Base-by-base conservation (phyloP, 1,140 invertebrate genomes). In the Cyclargus thomasi region DNA sequence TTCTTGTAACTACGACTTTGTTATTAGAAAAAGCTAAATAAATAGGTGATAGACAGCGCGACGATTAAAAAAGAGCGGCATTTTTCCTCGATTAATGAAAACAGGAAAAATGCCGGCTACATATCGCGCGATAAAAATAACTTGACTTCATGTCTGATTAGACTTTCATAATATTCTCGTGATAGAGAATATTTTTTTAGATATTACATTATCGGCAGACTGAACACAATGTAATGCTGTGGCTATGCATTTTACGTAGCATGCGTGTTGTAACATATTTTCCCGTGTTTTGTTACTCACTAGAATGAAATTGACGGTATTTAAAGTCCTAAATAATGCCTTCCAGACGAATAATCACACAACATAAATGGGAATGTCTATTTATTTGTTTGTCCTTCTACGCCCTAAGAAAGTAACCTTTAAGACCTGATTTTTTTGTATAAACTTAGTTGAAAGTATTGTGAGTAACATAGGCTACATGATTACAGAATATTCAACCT, bases 111-210 rank as follows among this genome's bases (percentile, higher is more conserved):
- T 16, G 39, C 39, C 1, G 11, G 39, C 29, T 8, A 35, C 39
- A 47, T 47, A 47, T 47, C 39, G 39, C 39, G 55, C 10, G 55
- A 59, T 59, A 59, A 59, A 59, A 59, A 59, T 59, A 59, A 59
- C 55, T 20, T 20, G 20, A 20, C 11, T 55, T 59, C 55, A 59
- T 59, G 55, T 59, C 55, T 59, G 55, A 59, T 11, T 59, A 59
- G 55, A 11, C 55, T 20, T 18, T 59, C 55, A 20, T 21, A 59
- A 59, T 59, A 59, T 59, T 21, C 18, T 11, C 17, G 55, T 20
- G 17, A 21, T 0, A 47, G 39, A 47, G 39, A 47, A 47, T 47
- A 47, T 47, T 47, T 47, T 47, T 47, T 47, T 47, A 47, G 39
- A 47, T 47, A 47, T 47, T 47, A 47, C 39, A 47, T 16, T 47